These are phyloP conservation scores for Naso thynnoides DNA, from an alignment of 2,797 vertebrate species.

Conservation along the genomic window DNA sequence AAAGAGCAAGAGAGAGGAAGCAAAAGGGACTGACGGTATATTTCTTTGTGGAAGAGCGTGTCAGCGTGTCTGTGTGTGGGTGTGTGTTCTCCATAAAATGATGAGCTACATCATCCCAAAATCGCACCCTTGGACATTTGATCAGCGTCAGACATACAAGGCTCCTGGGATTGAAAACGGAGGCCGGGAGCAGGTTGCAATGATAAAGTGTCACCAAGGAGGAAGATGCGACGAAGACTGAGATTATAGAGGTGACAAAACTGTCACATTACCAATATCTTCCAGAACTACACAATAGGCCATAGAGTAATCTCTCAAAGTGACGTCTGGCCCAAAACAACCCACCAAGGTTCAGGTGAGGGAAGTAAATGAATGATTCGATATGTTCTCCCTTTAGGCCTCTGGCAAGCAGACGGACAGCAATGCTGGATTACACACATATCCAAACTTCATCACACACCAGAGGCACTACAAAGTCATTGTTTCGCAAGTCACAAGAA, in stretches of 20 bases:
- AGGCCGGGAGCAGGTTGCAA: slow-evolving; percentile 32
- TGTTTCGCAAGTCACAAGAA: too few species aligned
- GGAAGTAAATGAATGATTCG: slow-evolving; percentile 42
- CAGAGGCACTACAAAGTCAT: too few species aligned
- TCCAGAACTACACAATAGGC: slow-evolving; percentile 54
- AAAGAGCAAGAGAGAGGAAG: slow-evolving; percentile 17
- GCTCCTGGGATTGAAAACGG: slow-evolving; percentile 56
- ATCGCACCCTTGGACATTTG: slow-evolving; percentile 35
- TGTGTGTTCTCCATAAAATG: slow-evolving; percentile 31
- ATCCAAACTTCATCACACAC: background rate
- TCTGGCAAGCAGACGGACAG: background rate
- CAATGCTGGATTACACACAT: background rate
- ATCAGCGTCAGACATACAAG: slow-evolving; percentile 60
- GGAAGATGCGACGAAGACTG: slow-evolving; percentile 40
- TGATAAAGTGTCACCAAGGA: slow-evolving; percentile 60
- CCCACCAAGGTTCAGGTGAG: slow-evolving; percentile 13
- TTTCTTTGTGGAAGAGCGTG: slow-evolving; percentile 27
- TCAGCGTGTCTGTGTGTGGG: background rate
- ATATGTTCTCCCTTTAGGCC: slow-evolving; percentile 1
- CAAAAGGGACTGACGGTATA: slow-evolving; percentile 10
- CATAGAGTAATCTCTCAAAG: slow-evolving; percentile 53
- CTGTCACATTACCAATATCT: slow-evolving; percentile 69
- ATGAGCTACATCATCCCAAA: slow-evolving; percentile 56
- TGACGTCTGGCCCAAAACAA: slow-evolving; percentile 46
- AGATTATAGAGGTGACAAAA: slow-evolving; percentile 65